Evolutionary conservation across 2,113 vertebrate genomes (phyloP).

Genomic region (Bothrops jararaca): DNA sequence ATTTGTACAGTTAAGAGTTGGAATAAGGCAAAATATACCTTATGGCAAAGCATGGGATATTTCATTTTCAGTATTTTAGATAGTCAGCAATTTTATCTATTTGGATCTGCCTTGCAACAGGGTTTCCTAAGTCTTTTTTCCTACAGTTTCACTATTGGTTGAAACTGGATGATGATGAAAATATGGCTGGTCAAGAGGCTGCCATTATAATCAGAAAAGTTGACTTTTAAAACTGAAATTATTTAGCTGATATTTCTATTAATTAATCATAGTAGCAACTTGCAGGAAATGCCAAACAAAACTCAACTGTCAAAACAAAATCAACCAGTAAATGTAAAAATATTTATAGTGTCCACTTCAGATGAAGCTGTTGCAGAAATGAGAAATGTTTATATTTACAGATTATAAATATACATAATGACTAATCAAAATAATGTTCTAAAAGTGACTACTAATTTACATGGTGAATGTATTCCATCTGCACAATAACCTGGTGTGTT

Average conservation of each 20-base stretch:
- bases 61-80: not conserved
- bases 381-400: not conserved
- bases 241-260: not conserved
- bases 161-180: not conserved
- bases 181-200: not conserved
- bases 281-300: not conserved
- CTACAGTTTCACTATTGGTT: not conserved
- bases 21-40: not conserved
- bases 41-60: not conserved
- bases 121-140: not conserved
- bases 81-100: not conserved
- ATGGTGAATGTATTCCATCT: not conserved
- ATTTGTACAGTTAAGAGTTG: not conserved
- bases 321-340: not conserved
- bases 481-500: not conserved
- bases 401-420: not conserved
- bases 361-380: not conserved
- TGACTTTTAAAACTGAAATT: not conserved
- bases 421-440: not conserved
- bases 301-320: not conserved
- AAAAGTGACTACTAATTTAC: not conserved
- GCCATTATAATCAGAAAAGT: not conserved
- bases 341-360: not conserved
- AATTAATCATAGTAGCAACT: not conserved
- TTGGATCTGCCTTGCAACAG: not conserved